Evolutionary conservation across 2,888 invertebrate species (phyloP).

Genomic region (Lasioglossum malachurum): DNA sequence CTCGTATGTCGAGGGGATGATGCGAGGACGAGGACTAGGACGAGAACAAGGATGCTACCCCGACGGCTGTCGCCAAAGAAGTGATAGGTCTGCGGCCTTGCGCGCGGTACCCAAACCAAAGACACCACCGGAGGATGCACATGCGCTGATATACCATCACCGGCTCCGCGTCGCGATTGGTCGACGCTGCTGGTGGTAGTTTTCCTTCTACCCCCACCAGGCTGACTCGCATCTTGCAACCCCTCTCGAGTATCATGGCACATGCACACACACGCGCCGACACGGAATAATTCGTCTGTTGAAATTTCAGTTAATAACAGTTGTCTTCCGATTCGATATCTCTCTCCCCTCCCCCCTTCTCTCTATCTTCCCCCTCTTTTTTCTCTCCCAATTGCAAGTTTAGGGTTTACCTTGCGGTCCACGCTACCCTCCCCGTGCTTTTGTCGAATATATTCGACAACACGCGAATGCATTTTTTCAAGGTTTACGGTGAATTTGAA

Average conservation of each 20-base stretch:
- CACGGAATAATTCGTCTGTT: slow-evolving; percentile 24
- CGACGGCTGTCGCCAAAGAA: slow-evolving; percentile 84
- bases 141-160: slow-evolving; percentile 33
- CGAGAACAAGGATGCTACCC: slow-evolving; percentile 82
- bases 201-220: slow-evolving; percentile 44
- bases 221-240: slow-evolving; percentile 31
- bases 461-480: too few species aligned
- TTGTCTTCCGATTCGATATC: slow-evolving; percentile 25
- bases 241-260: slow-evolving; percentile 37
- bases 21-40: slow-evolving; percentile 64
- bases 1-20: slow-evolving; percentile 44
- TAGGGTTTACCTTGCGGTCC: not conserved
- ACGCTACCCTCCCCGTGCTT: not conserved
- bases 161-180: slow-evolving; percentile 41
- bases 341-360: not conserved
- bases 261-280: slow-evolving; percentile 8
- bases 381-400: not conserved
- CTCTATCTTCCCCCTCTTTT: not conserved
- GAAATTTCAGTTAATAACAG: slow-evolving; percentile 53
- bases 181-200: slow-evolving; percentile 38
- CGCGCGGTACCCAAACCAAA: slow-evolving; percentile 80
- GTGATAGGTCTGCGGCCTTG: slow-evolving; percentile 82
- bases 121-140: slow-evolving; percentile 48
- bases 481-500: too few species aligned
- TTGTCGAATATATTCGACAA: not conserved